phyloP scores from a whole-genome alignment of 2,888 invertebrate species.

The Rhogogaster chlorosoma region DNA sequence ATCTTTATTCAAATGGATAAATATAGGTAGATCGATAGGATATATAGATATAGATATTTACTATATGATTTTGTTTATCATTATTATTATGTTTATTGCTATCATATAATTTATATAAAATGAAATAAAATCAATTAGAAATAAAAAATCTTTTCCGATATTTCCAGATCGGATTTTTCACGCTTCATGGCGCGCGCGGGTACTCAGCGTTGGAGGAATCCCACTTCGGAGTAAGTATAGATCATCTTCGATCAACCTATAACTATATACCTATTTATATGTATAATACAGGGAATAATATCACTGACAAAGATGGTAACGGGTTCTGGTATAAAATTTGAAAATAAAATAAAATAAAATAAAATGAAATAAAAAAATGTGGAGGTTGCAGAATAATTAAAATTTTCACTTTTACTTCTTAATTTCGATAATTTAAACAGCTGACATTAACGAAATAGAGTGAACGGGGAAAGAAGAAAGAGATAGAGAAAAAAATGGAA shows the following conservation, averaged over 20 bases:
- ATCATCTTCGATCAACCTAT: background rate
- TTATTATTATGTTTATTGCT: too few relatives aligned
- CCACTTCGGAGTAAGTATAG: constrained; percentile 87
- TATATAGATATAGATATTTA: background rate
- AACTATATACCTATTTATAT: background rate
- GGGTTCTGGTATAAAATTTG: too few relatives aligned
- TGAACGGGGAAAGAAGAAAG: background rate
- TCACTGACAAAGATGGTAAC: too few relatives aligned
- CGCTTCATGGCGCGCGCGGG: constrained; percentile 87
- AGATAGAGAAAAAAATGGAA: background rate
- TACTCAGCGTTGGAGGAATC: constrained; percentile 88
- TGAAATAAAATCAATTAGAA: background rate
- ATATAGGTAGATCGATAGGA: background rate
- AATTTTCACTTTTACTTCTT: too few relatives aligned
- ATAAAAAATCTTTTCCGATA: constrained; percentile 17
- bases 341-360: too few relatives aligned
- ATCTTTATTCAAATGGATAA: background rate
- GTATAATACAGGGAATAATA: background rate
- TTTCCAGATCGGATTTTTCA: constrained; percentile 82
- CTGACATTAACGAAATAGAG: too few relatives aligned
- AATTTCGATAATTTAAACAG: too few relatives aligned
- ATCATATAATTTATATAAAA: too few relatives aligned
- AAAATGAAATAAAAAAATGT: too few relatives aligned
- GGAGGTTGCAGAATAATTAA: too few relatives aligned
- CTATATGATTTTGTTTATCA: too few relatives aligned